phyloP scores from a whole-genome alignment of 2,797 vertebrate genomes.

The Geotrypetes seraphini region DNA sequence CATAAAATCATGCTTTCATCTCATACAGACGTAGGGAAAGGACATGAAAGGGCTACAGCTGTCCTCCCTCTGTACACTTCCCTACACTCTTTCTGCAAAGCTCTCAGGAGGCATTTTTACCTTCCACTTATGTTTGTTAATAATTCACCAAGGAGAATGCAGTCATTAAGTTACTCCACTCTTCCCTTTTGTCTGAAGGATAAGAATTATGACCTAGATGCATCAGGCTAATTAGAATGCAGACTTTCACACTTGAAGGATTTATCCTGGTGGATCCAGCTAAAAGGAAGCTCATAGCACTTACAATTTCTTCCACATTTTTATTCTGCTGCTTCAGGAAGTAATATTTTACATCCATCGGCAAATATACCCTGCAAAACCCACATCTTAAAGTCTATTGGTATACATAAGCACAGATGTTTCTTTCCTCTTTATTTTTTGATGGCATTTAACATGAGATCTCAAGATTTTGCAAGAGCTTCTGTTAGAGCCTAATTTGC shows the following conservation, averaged over 20 bases:
- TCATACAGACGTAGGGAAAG: no score
- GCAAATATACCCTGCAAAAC: background rate
- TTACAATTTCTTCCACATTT: background rate
- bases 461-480: background rate
- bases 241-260: background rate
- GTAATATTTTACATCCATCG: background rate
- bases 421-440: background rate
- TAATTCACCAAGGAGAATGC: no score
- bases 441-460: background rate
- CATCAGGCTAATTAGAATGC: background rate
- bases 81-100: no score
- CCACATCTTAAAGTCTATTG: background rate
- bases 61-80: no score
- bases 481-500: background rate
- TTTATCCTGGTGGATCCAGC: background rate
- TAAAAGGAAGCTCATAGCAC: background rate
- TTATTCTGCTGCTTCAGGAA: background rate
- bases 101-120: no score
- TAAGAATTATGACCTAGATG: background rate
- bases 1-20: no score
- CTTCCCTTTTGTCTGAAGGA: background rate
- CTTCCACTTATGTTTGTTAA: no score
- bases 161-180: no score
- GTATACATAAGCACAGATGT: background rate
- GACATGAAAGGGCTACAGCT: no score